Percentiles rank a stretch among this genome's conserved stretches.
Conservation (phyloP, 2,888 invertebrate species). For the Halictus quadricinctus region DNA sequence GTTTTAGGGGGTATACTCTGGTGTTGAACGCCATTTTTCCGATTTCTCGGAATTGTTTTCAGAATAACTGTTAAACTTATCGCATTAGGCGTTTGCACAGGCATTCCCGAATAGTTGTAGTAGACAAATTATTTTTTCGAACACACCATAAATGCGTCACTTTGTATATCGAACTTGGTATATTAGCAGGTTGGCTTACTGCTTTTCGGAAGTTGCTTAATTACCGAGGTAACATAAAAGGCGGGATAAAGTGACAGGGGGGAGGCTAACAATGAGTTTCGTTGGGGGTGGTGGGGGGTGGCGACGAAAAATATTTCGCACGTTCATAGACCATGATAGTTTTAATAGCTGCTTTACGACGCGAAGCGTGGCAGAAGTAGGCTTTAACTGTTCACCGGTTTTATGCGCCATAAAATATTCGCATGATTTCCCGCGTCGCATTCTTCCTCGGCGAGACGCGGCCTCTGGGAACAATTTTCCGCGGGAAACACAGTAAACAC, state of each 20-base stretch:
- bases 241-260: too few species aligned
- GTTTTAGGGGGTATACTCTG: too few species aligned
- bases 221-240: neutral
- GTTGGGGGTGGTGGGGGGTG: neutral
- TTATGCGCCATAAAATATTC: slow-evolving; percentile 68
- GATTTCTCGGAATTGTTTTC: too few species aligned
- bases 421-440: slow-evolving; percentile 60
- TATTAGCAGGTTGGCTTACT: too few species aligned
- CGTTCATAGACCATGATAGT: slow-evolving; percentile 49
- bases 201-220: neutral
- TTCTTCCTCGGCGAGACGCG: slow-evolving; percentile 55
- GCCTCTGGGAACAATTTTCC: slow-evolving; percentile 62
- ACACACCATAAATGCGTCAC: too few species aligned
- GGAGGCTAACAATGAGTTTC: neutral
- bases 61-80: too few species aligned
- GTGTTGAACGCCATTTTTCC: too few species aligned
- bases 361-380: slow-evolving; percentile 40
- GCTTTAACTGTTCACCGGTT: slow-evolving; percentile 57
- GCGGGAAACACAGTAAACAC: slow-evolving; percentile 45
- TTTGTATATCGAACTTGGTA: too few species aligned
- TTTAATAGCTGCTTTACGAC: slow-evolving; percentile 58
- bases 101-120: too few species aligned
- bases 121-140: too few species aligned
- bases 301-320: neutral
- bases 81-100: too few species aligned